Evolutionary conservation across 2,888 invertebrate genomes (phyloP).

Genomic region (Netelia melanura): DNA sequence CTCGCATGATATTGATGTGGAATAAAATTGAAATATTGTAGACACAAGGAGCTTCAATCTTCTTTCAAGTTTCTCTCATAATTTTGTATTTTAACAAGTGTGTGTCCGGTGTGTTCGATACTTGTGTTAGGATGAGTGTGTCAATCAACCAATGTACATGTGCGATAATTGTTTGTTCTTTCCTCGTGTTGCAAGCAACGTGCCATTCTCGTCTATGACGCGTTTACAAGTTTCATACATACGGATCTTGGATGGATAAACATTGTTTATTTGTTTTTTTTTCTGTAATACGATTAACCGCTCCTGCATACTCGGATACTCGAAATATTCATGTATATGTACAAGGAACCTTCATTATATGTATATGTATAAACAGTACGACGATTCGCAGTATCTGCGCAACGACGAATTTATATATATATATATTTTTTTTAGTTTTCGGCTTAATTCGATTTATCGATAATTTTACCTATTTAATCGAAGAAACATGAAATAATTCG

Average conservation of each 20-base stretch:
- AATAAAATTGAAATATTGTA: background rate
- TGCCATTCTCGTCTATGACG: conserved; percentile 74
- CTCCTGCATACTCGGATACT: conserved; percentile 62
- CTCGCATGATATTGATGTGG: conserved; percentile 12
- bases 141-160: conserved; percentile 80
- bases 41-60: conserved; percentile 37
- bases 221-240: conserved; percentile 65
- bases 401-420: conserved; percentile 58
- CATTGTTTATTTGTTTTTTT: conserved; percentile 63
- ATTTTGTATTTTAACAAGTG: conserved; percentile 79
- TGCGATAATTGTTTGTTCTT: conserved; percentile 74
- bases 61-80: conserved; percentile 71
- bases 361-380: conserved; percentile 71
- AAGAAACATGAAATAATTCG: conserved; percentile 60
- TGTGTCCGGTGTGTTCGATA: conserved; percentile 42
- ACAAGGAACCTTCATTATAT: conserved; percentile 73
- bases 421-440: conserved; percentile 65
- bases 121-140: conserved; percentile 69
- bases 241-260: conserved; percentile 71
- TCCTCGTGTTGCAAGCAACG: conserved; percentile 74
- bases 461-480: conserved; percentile 61
- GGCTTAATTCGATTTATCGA: conserved; percentile 71
- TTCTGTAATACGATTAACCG: conserved; percentile 61
- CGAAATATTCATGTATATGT: conserved; percentile 73
- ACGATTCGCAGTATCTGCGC: conserved; percentile 71